phyloP scores from a whole-genome alignment of 2,113 vertebrate species.

The Amia ocellicauda region DNA sequence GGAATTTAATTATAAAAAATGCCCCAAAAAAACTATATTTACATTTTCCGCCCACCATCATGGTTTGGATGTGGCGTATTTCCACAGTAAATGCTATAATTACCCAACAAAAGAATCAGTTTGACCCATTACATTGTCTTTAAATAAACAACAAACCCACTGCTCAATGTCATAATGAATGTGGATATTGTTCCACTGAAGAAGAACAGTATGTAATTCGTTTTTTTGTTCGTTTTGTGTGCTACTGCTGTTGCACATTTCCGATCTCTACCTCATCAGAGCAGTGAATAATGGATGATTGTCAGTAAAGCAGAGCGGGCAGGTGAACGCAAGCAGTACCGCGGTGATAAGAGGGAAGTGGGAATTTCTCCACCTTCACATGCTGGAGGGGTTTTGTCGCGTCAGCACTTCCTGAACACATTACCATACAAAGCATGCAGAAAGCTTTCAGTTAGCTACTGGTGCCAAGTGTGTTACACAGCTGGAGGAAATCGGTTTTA shows the following conservation, averaged over 20 bases:
- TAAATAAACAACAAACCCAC: too few relatives aligned
- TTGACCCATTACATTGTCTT: too few relatives aligned
- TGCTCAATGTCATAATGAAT: too few relatives aligned
- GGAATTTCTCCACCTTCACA: constrained; percentile 2
- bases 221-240: not conserved
- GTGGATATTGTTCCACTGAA: too few relatives aligned
- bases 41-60: too few relatives aligned
- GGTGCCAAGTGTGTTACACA: constrained; percentile 2
- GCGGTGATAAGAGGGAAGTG: not conserved
- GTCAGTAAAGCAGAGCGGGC: not conserved
- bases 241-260: not conserved
- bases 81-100: too few relatives aligned
- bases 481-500: constrained; percentile 2
- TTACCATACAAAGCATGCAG: not conserved
- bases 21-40: too few relatives aligned
- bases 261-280: not conserved
- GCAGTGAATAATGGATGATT: not conserved
- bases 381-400: not conserved
- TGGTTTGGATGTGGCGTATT: too few relatives aligned
- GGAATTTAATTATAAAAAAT: too few relatives aligned
- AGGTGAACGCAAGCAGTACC: not conserved
- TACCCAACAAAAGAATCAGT: too few relatives aligned
- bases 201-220: too few relatives aligned
- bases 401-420: not conserved
- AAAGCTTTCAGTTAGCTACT: not conserved